phyloP scores from a whole-genome alignment of 1,140 invertebrate genomes.

The Tetranychus cinnabarinus region DNA sequence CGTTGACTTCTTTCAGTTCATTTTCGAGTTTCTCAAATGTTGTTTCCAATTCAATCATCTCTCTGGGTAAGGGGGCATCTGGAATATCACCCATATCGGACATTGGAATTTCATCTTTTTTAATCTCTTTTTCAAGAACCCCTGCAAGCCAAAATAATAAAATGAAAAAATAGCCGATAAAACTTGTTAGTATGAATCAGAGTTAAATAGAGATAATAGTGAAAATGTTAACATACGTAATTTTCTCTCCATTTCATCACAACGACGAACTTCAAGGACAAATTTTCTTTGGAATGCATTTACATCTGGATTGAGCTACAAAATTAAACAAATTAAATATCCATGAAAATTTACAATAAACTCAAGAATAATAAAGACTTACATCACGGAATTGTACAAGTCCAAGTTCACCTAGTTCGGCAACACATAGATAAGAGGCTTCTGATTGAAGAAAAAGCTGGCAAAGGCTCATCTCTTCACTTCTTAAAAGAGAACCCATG shows the following conservation, averaged over 20 bases:
- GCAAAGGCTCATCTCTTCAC: slow-evolving; percentile 25
- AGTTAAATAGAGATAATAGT: not conserved
- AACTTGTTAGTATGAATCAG: not conserved
- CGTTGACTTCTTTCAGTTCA: slow-evolving; percentile 71
- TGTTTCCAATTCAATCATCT: slow-evolving; percentile 33
- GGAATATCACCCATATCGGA: slow-evolving; percentile 27
- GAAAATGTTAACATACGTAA: slow-evolving; percentile 30
- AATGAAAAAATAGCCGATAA: not conserved
- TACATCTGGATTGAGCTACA: slow-evolving; percentile 48
- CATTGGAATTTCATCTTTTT: slow-evolving; percentile 80
- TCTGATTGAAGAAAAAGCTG: slow-evolving; percentile 29
- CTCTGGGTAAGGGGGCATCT: slow-evolving; percentile 23
- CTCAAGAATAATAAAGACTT: slow-evolving; percentile 24
- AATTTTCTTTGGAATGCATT: slow-evolving; percentile 75
- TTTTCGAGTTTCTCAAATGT: slow-evolving; percentile 77
- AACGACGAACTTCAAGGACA: slow-evolving; percentile 35
- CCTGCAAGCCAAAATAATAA: slow-evolving; percentile 18
- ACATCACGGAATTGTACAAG: slow-evolving; percentile 75
- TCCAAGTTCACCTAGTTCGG: slow-evolving; percentile 65
- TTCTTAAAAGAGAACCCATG: slow-evolving; percentile 19
- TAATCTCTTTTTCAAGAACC: slow-evolving; percentile 83
- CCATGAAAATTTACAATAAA: not conserved
- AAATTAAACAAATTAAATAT: not conserved
- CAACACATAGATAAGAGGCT: slow-evolving; percentile 62
- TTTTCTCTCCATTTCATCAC: slow-evolving; percentile 28